A percentile compares a stretch with the other conserved stretches of the same genome.
Evolutionary conservation across 2,797 vertebrate genomes (phyloP).

Genomic region (Emys orbicularis): DNA sequence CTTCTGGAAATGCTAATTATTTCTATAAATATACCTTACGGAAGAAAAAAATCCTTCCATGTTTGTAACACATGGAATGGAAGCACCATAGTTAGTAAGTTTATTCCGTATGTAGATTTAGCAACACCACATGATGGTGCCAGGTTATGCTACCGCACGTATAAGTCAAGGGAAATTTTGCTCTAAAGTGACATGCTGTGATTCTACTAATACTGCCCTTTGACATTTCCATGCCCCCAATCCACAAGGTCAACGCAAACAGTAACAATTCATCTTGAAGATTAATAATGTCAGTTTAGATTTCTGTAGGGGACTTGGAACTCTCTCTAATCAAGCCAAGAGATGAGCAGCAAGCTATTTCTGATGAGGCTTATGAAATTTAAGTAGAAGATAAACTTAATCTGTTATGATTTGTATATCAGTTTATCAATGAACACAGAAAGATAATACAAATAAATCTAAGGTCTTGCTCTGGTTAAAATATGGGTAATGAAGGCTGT

Average conservation of each 20-base stretch:
- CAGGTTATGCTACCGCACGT: neutral
- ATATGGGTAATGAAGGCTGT: rapidly evolving
- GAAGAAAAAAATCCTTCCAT: neutral
- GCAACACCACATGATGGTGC: neutral
- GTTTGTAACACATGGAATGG: neutral
- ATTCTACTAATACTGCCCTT: neutral
- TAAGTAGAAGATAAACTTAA: neutral
- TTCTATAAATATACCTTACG: neutral
- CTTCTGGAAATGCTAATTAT: constrained; percentile 9
- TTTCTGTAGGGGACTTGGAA: neutral
- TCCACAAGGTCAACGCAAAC: neutral
- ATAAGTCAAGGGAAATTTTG: neutral
- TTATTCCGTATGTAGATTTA: rapidly evolving
- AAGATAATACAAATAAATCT: neutral
- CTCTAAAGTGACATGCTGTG: rapidly evolving
- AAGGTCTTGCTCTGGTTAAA: neutral
- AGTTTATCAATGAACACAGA: neutral
- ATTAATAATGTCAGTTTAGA: neutral
- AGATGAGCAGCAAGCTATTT: neutral
- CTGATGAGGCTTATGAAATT: neutral
- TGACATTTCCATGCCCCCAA: neutral
- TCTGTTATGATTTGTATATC: too few relatives aligned
- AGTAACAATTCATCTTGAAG: neutral
- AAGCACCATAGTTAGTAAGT: neutral
- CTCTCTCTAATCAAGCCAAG: neutral